Percentiles rank a stretch among this genome's conserved stretches.
Conservation (phyloP, 2,113 vertebrate genomes). For the Grantiella picta region DNA sequence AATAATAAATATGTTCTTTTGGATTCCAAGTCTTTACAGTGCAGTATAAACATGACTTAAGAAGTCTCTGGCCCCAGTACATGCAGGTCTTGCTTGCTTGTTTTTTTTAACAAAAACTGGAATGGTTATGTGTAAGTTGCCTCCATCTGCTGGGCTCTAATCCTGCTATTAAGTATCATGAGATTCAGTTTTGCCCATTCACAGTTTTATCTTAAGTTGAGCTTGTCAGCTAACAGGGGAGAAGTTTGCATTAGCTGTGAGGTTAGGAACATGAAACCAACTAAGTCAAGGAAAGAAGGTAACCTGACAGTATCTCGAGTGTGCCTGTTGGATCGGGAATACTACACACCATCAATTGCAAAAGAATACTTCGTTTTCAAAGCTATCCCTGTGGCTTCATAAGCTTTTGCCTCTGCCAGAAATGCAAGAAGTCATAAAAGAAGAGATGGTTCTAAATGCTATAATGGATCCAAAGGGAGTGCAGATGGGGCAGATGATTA, state of each 20-base stretch:
- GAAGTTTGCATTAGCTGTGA: slow-evolving; percentile 46
- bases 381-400: slow-evolving; percentile 51
- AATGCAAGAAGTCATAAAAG: slow-evolving; percentile 69
- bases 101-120: background rate
- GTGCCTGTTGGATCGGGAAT: slow-evolving; percentile 46
- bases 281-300: slow-evolving; percentile 57
- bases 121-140: background rate
- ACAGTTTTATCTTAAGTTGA: background rate
- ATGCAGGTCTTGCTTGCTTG: background rate
- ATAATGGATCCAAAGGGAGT: slow-evolving; percentile 36
- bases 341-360: background rate
- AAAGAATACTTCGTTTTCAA: slow-evolving; percentile 53
- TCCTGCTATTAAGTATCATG: background rate
- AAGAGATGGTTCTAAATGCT: slow-evolving; percentile 56
- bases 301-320: slow-evolving; percentile 60
- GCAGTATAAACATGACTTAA: background rate
- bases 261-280: slow-evolving; percentile 55
- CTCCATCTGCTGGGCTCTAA: slow-evolving; percentile 15
- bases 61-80: background rate
- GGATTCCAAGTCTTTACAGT: background rate
- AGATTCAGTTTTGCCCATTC: background rate
- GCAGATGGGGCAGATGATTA: slow-evolving; percentile 47
- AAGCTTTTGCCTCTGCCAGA: slow-evolving; percentile 66
- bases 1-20: background rate
- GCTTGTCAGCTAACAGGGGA: slow-evolving; percentile 7